Evolutionary conservation across 2,113 vertebrate species (phyloP).

Genomic region (Puffinus mauretanicus): DNA sequence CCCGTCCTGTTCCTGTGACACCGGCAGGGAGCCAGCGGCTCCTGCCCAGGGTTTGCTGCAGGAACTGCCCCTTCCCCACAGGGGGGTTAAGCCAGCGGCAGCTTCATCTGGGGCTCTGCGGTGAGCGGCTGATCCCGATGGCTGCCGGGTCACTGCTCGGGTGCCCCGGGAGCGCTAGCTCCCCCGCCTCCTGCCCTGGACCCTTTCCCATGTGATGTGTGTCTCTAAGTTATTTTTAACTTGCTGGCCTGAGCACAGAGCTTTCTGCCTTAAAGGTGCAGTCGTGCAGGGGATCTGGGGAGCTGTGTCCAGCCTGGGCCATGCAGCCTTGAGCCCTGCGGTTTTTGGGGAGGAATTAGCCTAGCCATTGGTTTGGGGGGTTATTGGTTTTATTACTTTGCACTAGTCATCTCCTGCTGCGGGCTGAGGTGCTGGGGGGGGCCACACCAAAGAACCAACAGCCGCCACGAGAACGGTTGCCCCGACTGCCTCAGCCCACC

Average conservation of each 20-base stretch:
- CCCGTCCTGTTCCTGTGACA: background rate
- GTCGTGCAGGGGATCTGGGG: background rate
- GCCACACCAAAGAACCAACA: background rate
- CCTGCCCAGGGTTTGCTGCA: background rate
- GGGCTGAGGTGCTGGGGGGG: background rate
- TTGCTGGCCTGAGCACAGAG: background rate
- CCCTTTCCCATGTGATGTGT: conserved; percentile 21
- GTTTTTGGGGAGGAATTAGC: background rate
- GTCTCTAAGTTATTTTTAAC: conserved; percentile 64
- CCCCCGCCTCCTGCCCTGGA: background rate
- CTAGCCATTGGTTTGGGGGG: background rate
- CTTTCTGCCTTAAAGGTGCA: conserved; percentile 33
- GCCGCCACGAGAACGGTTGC: fast-evolving
- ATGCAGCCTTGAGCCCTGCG: fast-evolving
- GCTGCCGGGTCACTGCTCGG: background rate
- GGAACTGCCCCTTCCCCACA: background rate
- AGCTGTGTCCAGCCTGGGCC: background rate
- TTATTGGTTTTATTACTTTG: conserved; percentile 4
- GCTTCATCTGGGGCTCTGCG: background rate
- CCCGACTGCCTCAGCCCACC: background rate
- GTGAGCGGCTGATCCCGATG: background rate
- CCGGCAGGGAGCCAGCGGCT: background rate
- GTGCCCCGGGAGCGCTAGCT: background rate
- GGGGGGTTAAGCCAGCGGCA: background rate
- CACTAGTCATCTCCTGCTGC: conserved; percentile 7